These are phyloP conservation scores for Poliocrania exsul DNA, from an alignment of 2,797 vertebrate species.

Conservation along the genomic window DNA sequence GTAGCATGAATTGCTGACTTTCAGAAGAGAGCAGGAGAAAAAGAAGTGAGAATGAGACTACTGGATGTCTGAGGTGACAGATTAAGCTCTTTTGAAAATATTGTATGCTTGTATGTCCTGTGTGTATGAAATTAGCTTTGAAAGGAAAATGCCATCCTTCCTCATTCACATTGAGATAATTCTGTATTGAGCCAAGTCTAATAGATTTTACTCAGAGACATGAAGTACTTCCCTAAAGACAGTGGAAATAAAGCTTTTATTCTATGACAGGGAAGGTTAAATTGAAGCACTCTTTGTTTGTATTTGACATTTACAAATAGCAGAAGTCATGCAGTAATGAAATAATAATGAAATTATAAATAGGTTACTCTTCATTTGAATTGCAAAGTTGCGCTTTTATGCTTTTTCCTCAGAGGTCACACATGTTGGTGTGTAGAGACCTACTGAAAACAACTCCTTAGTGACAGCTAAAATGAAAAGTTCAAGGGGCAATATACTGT, in stretches of 20 bases:
- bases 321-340: constrained; percentile 15
- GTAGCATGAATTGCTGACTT: neutral
- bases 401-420: constrained; percentile 3
- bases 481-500: neutral
- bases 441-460: neutral
- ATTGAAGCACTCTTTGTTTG: neutral
- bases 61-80: neutral
- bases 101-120: neutral
- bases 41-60: neutral
- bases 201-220: neutral
- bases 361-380: constrained; percentile 52
- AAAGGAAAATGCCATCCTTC: neutral
- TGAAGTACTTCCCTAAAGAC: neutral
- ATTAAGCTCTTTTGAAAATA: neutral
- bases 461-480: neutral
- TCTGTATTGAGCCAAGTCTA: neutral
- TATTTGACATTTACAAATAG: constrained; percentile 54
- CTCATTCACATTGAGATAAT: neutral
- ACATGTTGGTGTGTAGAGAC: neutral
- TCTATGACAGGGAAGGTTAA: constrained; percentile 40
- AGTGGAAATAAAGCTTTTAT: neutral
- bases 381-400: constrained; percentile 40
- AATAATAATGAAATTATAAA: constrained; percentile 66
- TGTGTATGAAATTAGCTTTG: neutral
- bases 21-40: neutral